Base-by-base conservation (phyloP, 2,888 invertebrate species). In the Aethes cnicana region DNA sequence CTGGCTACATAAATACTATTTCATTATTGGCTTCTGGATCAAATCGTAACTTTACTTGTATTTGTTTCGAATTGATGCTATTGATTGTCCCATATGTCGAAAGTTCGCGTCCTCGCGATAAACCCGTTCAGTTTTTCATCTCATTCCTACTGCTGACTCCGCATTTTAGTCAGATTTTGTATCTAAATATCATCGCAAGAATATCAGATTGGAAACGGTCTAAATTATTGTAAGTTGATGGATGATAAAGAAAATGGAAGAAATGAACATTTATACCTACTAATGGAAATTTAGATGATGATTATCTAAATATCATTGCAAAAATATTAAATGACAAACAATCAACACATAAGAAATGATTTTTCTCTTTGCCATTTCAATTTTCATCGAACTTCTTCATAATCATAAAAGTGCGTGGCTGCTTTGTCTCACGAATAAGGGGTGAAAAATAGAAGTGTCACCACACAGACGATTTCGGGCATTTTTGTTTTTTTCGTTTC, bases 401-500 rank as follows among this genome's bases (percentile, higher is more conserved):
- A 52, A 52, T 37, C 52, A 39, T 52, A 52, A 52, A 52, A 39
- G 33, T 46, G 39, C 52, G 30, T 52, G 44, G 52, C 25, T 37
- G 44, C 44, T 50, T 28, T 43, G 46, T 48, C 26, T 55, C 44
- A 47, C 49, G 49, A 53, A 52, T 54, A 56, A 54, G 39, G 46
- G 39, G 52, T 44, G 37, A 55, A 54, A 63, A 66, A 65, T 66
- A 63, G 68, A 68, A 62, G 55, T 50, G 47, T 44, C 49, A 56
- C 46, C 47, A 55, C 57, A 69, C 57, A 67, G 66, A 62, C 62
- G 61, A 61, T 63, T 67, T 59, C 66, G 68, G 37, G 23, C 75
- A 75, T 83, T 81, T n/a, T 78, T 73, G 71, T 76, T 84, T 82
- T 83, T 83, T 80, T 70, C 53, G 64, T 62, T 54, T 57, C 72